Percentiles rank a stretch among this genome's conserved stretches.
phyloP scores from a whole-genome alignment of 2,888 invertebrate genomes.

The Cephus pulcher region DNA sequence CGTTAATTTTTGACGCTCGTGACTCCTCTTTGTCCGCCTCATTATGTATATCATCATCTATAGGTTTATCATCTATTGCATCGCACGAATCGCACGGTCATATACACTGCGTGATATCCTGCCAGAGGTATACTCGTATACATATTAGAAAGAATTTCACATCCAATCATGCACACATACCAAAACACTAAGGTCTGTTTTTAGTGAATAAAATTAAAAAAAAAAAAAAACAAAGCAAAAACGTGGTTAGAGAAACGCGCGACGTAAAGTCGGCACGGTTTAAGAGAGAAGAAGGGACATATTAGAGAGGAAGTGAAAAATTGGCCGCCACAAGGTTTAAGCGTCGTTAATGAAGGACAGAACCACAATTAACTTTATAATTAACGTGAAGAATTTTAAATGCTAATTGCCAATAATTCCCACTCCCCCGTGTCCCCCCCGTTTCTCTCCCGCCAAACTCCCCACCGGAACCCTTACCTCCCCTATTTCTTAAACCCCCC shows the following conservation, averaged over 20 bases:
- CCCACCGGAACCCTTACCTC: background rate
- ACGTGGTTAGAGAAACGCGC: background rate
- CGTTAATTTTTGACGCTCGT: background rate
- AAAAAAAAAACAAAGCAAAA: background rate
- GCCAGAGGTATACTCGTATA: background rate
- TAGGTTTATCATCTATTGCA: background rate
- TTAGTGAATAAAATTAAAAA: background rate
- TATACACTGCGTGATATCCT: background rate
- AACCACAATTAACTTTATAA: background rate
- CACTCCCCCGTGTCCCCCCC: background rate
- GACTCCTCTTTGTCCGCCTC: background rate
- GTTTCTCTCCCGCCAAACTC: background rate
- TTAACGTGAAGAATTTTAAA: background rate
- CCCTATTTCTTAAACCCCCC: background rate
- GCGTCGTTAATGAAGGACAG: constrained; percentile 4
- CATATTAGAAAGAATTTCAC: background rate
- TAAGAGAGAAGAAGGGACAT: background rate
- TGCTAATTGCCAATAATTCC: constrained; percentile 6
- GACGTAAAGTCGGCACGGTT: background rate
- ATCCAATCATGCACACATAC: background rate
- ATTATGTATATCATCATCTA: background rate
- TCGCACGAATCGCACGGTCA: background rate
- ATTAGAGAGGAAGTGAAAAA: constrained; percentile 23
- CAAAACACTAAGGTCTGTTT: background rate
- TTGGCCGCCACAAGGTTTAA: constrained; percentile 43